A percentile compares a stretch with the other conserved stretches of the same genome.
Evolutionary conservation across 2,888 invertebrate species (phyloP).

Genomic region (Tenthredo amoena): DNA sequence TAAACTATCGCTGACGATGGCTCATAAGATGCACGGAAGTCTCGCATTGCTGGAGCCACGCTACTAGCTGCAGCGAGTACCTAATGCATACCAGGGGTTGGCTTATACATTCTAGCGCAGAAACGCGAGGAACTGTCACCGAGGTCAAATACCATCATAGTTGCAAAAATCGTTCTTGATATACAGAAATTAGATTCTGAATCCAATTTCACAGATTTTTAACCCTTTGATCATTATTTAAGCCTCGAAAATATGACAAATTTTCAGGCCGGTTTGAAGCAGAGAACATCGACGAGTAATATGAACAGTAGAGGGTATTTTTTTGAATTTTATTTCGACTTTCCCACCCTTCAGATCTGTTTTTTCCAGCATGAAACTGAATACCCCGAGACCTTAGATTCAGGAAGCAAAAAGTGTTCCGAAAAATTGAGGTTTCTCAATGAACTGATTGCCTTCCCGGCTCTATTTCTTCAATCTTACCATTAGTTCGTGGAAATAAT

Average conservation of each 20-base stretch:
- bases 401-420: neutral
- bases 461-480: neutral
- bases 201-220: neutral
- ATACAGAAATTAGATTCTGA: neutral
- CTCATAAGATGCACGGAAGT: constrained; percentile 25
- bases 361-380: neutral
- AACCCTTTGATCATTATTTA: neutral
- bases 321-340: neutral
- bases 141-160: neutral
- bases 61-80: neutral
- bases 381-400: neutral
- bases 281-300: neutral
- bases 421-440: neutral
- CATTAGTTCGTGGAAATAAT: neutral
- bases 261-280: no score
- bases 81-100: neutral
- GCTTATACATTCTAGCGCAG: neutral
- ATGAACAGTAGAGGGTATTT: neutral
- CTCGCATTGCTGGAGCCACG: constrained; percentile 6
- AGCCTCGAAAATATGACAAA: neutral
- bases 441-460: neutral
- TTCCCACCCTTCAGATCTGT: neutral
- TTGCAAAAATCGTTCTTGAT: neutral
- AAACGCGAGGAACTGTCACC: neutral
- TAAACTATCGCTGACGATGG: neutral